Evolutionary conservation across 2,797 vertebrate genomes (phyloP).

Genomic region (Champsocephalus esox): DNA sequence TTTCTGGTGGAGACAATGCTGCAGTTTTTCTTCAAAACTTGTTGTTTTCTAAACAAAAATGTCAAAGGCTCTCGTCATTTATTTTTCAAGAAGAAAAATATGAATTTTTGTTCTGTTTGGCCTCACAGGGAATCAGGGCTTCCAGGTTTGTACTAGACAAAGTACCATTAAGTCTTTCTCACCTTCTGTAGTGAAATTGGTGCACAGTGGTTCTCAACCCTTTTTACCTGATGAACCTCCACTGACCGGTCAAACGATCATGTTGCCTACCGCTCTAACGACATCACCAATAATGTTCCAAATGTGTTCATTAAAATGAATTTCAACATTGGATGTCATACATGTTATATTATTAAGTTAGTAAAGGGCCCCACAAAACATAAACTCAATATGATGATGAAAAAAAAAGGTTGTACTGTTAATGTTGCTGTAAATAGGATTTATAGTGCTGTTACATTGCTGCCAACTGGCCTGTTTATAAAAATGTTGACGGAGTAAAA

Average conservation of each 20-base stretch:
- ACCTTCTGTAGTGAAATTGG: background rate
- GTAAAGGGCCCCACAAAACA: too few relatives aligned
- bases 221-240: background rate
- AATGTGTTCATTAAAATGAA: background rate
- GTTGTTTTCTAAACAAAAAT: background rate
- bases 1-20: conserved; percentile 16
- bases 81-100: background rate
- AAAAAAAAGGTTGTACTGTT: too few relatives aligned
- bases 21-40: conserved; percentile 8
- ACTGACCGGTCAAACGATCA: background rate
- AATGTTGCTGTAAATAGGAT: too few relatives aligned
- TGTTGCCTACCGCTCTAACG: background rate
- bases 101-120: background rate
- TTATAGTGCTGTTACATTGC: too few relatives aligned
- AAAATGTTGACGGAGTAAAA: too few relatives aligned
- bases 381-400: too few relatives aligned
- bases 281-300: background rate
- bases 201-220: background rate
- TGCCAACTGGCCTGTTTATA: too few relatives aligned
- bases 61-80: conserved; percentile 5
- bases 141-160: background rate
- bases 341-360: too few relatives aligned
- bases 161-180: background rate
- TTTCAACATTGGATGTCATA: background rate
- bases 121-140: background rate